Evolutionary conservation across 2,113 vertebrate species (phyloP), one percentile per base, ranked within the genome.

Genomic region (Tonatia bakeri): DNA sequence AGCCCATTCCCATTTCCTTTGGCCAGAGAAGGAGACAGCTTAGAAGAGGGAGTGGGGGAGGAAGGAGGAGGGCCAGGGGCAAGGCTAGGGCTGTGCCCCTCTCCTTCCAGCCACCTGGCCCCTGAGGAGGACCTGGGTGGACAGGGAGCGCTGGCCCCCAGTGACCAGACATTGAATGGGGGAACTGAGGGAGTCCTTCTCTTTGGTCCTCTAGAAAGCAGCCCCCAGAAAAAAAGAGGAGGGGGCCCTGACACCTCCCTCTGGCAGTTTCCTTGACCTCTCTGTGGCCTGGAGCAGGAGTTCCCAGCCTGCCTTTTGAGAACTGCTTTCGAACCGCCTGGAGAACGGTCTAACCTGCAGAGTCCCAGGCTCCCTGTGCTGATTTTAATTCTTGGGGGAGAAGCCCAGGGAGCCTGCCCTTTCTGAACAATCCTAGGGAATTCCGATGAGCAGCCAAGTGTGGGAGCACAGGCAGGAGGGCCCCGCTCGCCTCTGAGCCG

Each of bases 1-100:
- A 54, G 91, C 91, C 95, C 91, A 38, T 88, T 91, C 54, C 54
- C 77, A 28, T 83, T 98, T 98, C 97, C 97, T 96, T 89, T 67
- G 77, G 69, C 86, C 65, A 77, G 81, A 94, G 87, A 95, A 96
- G 90, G 76, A 91, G 75, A 85, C 47, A 82, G 85, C 36, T 85
- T 1, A 0, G 70, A 59, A 72, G 36, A 61, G 45, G 76, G 90
- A 76, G 47, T 19, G 22, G 79, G 45, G 50, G 36, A 70, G 50
- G 84, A 87, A 26, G n/a, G 26, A 33, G 61, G 36, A 31, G 36
- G 10, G 80, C 22, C 22, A 19, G 15, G 67, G 76, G 47, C 82
- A n/a, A 79, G 67, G 40, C 0, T 20, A 52, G 52, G 88, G 33
- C 50, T 16, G 76, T 36, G 24, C 22, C n/a, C 17, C 0, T 43